Conservation (phyloP, 1,140 invertebrate species). For the Drosophila bifasciata region DNA sequence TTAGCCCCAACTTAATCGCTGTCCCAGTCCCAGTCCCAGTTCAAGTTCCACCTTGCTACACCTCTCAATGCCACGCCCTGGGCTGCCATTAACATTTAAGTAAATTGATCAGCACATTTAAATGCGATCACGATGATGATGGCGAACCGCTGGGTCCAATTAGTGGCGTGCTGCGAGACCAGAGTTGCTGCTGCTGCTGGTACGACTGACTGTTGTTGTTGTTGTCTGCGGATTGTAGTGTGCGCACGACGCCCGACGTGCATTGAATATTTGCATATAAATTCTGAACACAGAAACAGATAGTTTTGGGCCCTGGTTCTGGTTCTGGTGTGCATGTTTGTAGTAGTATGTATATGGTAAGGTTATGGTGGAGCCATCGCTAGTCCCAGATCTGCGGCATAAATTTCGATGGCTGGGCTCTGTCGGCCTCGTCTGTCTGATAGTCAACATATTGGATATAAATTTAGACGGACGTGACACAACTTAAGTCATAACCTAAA, state of each 20-base stretch:
- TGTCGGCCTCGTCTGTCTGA: conserved; percentile 55
- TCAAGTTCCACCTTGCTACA: background rate
- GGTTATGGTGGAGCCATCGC: conserved; percentile 26
- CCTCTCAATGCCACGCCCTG: conserved; percentile 51
- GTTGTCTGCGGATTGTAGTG: conserved; percentile 53
- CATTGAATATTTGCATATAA: conserved; percentile 80
- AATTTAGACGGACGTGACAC: conserved; percentile 78
- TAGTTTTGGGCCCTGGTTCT: conserved; percentile 37
- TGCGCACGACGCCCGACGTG: conserved; percentile 67
- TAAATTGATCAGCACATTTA: conserved; percentile 81
- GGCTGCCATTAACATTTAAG: conserved; percentile 77
- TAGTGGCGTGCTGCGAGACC: conserved; percentile 69
- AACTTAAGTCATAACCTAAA: conserved; percentile 83
- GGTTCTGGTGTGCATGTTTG: conserved; percentile 21
- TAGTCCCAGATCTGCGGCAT: conserved; percentile 68
- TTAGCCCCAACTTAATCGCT: conserved; percentile 31
- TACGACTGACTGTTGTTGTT: conserved; percentile 24
- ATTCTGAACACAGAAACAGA: conserved; percentile 61
- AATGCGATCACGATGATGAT: conserved; percentile 74
- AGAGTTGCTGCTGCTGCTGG: conserved; percentile 39
- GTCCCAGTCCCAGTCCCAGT: background rate
- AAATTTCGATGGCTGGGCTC: conserved; percentile 33
- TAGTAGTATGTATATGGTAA: conserved; percentile 40
- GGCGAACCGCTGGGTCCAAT: conserved; percentile 71
- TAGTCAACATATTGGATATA: conserved; percentile 81